A percentile compares a stretch with the other conserved stretches of the same genome.
These are phyloP conservation scores for Crotalus viridis DNA, from an alignment of 2,113 vertebrate species.

Conservation along the genomic window DNA sequence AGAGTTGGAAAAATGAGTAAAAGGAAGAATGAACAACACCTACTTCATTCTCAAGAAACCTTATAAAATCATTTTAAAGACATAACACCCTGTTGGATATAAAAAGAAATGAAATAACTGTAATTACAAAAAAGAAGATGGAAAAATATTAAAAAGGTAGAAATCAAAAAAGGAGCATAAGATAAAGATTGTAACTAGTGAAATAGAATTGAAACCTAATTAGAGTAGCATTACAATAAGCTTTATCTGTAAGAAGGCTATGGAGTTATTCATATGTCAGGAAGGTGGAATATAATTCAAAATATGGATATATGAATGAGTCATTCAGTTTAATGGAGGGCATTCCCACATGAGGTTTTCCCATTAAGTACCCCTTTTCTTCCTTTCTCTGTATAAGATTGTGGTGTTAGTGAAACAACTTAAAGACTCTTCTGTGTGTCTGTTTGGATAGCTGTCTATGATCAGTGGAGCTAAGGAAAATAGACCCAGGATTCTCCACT, in stretches of 20 bases:
- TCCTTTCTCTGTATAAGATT: background rate
- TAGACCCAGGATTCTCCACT: background rate
- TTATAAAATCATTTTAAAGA: background rate
- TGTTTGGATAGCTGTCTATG: background rate
- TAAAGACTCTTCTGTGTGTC: background rate
- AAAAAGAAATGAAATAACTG: background rate
- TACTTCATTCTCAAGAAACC: background rate
- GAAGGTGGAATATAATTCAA: background rate
- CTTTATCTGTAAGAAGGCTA: background rate
- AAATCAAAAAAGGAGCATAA: background rate
- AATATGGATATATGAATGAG: background rate
- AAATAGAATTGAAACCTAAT: background rate
- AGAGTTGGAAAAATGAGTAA: constrained; percentile 1
- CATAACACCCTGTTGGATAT: background rate
- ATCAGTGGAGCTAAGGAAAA: background rate
- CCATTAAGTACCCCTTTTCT: background rate
- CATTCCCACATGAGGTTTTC: background rate
- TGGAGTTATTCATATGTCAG: background rate
- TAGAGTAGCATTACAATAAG: background rate
- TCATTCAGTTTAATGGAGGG: background rate
- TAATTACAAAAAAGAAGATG: background rate
- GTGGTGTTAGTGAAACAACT: background rate
- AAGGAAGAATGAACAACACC: background rate
- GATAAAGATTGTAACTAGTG: background rate
- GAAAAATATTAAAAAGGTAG: background rate